A percentile compares a stretch with the other conserved stretches of the same genome.
phyloP scores from a whole-genome alignment of 2,888 invertebrate genomes.

The Malacosoma neustria region DNA sequence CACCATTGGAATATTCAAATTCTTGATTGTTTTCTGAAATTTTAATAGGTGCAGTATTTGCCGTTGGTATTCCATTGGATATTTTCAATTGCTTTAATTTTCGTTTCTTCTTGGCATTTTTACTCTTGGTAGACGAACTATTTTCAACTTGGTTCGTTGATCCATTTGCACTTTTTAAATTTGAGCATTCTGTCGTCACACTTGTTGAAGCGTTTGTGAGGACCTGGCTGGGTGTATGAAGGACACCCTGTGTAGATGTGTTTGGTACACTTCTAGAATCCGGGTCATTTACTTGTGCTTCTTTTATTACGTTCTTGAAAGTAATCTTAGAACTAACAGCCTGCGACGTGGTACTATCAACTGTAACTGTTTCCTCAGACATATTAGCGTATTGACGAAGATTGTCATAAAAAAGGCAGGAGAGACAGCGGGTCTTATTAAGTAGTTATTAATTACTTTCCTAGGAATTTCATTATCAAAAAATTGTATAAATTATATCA shows the following conservation, averaged over 20 bases:
- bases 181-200: conserved; percentile 22
- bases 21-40: conserved; percentile 15
- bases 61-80: conserved; percentile 21
- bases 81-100: conserved; percentile 39
- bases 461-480: too few relatives aligned
- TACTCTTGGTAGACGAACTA: conserved; percentile 26
- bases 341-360: conserved; percentile 31
- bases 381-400: too few relatives aligned
- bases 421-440: too few relatives aligned
- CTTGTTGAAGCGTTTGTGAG: too few relatives aligned
- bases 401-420: too few relatives aligned
- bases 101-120: conserved; percentile 45
- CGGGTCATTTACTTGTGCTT: conserved; percentile 11
- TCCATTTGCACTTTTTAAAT: conserved; percentile 21
- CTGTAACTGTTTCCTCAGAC: conserved; percentile 23
- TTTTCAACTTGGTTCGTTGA: conserved; percentile 17
- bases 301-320: conserved; percentile 20
- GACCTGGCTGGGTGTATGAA: conserved; percentile 6
- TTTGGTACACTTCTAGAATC: not conserved
- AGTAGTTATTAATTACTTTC: too few relatives aligned
- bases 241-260: not conserved
- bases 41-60: conserved; percentile 17
- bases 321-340: conserved; percentile 27
- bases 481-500: too few relatives aligned
- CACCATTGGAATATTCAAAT: conserved; percentile 17